Conservation (phyloP, 2,113 vertebrate species). For the Dissostichus mawsoni region DNA sequence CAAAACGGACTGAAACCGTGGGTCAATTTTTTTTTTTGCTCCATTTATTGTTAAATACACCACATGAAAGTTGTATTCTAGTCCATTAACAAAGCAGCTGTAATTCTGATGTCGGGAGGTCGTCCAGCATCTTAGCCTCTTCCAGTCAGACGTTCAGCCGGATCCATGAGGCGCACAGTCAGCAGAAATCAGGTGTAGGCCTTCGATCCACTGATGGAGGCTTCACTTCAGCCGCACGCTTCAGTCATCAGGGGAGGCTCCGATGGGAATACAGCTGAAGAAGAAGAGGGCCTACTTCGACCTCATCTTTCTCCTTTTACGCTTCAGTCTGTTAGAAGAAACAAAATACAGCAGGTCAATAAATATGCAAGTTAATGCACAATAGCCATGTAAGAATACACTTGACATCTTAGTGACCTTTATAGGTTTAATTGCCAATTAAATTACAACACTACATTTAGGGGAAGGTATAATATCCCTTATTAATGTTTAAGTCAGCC, state of each 20-base stretch:
- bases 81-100: constrained; percentile 70
- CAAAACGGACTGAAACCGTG: neutral
- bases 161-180: neutral
- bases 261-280: constrained; percentile 53
- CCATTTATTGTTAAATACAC: constrained; percentile 72
- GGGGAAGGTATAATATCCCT: too few species aligned
- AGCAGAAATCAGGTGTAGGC: neutral
- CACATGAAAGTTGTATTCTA: constrained; percentile 60
- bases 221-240: neutral
- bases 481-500: too few species aligned
- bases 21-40: constrained; percentile 39
- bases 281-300: constrained; percentile 88
- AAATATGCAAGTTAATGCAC: neutral
- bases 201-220: neutral
- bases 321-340: constrained; percentile 89
- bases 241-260: constrained; percentile 36
- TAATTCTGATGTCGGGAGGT: constrained; percentile 30
- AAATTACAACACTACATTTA: too few species aligned
- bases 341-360: neutral
- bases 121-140: constrained; percentile 47
- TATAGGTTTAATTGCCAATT: too few species aligned
- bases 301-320: constrained; percentile 98
- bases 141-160: constrained; percentile 18
- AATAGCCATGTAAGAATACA: too few species aligned
- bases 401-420: too few species aligned